Conservation (phyloP, 2,797 vertebrate species). For the Yasuhikotakia modesta region DNA sequence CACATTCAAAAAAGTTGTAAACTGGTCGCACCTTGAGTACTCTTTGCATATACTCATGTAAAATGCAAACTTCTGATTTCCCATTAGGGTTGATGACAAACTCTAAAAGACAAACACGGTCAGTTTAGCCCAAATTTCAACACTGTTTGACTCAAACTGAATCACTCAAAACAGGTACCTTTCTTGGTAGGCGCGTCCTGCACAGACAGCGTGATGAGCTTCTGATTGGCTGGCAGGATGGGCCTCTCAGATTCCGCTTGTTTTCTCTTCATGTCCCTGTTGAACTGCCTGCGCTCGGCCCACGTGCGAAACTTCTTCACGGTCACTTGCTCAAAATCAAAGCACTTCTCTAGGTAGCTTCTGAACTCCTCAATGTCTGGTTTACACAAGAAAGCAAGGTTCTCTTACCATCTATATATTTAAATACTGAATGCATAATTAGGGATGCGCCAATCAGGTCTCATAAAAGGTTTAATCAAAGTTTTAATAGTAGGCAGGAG, state of each 20-base stretch:
- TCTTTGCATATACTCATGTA: constrained; percentile 99
- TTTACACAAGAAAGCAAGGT: constrained; percentile 7
- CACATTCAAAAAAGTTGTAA: constrained; percentile 99
- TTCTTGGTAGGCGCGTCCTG: constrained; percentile 98
- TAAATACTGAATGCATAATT: no score
- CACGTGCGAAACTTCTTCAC: constrained; percentile 98
- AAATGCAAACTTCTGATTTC: constrained; percentile 98
- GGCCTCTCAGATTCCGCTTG: constrained; percentile 95
- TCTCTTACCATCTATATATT: background rate
- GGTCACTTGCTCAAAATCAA: constrained; percentile 98
- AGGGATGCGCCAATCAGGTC: no score
- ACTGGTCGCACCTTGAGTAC: constrained; percentile 99
- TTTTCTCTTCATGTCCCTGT: constrained; percentile 96
- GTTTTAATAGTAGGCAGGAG: no score
- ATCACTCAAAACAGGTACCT: constrained; percentile 73
- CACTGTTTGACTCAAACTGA: background rate
- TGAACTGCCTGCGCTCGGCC: constrained; percentile 97
- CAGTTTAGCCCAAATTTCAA: background rate
- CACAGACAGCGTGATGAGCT: constrained; percentile 96
- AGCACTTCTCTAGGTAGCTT: constrained; percentile 90
- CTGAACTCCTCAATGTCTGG: constrained; percentile 94
- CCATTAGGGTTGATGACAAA: constrained; percentile 99
- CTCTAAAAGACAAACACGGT: constrained; percentile 73
- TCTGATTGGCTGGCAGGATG: constrained; percentile 96
- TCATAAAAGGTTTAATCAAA: no score